A percentile compares a stretch with the other conserved stretches of the same genome.
Conservation (phyloP, 2,113 vertebrate genomes). For the Cebus imitator region DNA sequence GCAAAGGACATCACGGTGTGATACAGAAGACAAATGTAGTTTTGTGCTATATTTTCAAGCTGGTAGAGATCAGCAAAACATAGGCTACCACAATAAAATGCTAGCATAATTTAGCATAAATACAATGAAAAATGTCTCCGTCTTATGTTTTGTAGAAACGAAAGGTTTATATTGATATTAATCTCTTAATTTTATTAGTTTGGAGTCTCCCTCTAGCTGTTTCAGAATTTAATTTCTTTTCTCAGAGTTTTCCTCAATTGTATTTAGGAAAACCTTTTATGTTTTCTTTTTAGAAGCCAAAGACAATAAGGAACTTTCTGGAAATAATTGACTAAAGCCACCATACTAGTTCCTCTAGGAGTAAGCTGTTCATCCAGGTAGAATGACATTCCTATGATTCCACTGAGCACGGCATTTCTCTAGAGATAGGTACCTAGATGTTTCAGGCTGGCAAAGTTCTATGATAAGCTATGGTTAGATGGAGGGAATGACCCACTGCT, state of each 20-base stretch:
- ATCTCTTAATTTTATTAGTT: background rate
- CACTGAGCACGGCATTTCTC: background rate
- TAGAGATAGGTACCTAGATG: background rate
- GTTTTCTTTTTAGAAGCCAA: background rate
- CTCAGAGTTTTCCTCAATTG: background rate
- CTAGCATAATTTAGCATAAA: no score
- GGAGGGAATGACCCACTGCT: background rate
- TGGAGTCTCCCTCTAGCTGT: background rate
- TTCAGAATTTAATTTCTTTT: background rate
- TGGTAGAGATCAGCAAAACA: background rate
- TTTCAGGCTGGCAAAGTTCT: background rate
- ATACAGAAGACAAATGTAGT: background rate
- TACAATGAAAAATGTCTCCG: background rate
- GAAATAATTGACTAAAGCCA: background rate
- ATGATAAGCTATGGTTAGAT: background rate
- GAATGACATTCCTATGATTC: background rate
- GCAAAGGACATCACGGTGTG: rapidly evolving
- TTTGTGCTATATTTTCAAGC: background rate
- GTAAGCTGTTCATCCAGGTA: background rate
- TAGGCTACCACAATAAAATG: background rate
- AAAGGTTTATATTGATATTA: background rate
- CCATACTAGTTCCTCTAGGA: background rate
- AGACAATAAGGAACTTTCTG: background rate
- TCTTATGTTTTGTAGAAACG: background rate
- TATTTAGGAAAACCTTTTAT: background rate